Percentiles rank a stretch among this genome's conserved stretches.
Conservation (phyloP, 2,113 vertebrate genomes). For the Notarius quadriscutis region DNA sequence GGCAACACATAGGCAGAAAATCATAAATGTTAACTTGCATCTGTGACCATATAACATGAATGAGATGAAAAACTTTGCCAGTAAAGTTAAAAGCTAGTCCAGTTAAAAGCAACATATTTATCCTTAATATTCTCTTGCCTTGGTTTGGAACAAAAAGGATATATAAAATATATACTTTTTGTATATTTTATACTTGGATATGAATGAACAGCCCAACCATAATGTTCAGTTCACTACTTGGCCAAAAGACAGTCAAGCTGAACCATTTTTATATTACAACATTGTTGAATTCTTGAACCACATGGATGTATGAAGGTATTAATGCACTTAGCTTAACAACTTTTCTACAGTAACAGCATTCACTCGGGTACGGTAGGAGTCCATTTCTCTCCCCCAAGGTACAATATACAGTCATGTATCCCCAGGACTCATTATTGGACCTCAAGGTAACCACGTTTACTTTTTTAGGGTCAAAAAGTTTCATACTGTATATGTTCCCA, state of each 20-base stretch:
- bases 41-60: conserved; percentile 18
- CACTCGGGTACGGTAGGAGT: too few species aligned
- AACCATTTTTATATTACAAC: not conserved
- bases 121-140: not conserved
- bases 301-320: not conserved
- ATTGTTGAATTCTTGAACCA: not conserved
- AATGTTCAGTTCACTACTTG: not conserved
- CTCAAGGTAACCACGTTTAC: too few species aligned
- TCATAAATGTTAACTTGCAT: conserved; percentile 61
- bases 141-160: not conserved
- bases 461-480: too few species aligned
- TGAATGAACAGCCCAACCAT: not conserved
- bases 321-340: not conserved
- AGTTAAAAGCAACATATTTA: not conserved
- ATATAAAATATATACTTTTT: too few species aligned
- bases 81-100: not conserved
- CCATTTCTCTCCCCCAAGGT: too few species aligned
- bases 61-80: not conserved
- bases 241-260: not conserved
- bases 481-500: too few species aligned
- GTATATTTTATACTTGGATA: not conserved
- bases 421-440: too few species aligned
- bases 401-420: too few species aligned
- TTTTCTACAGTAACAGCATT: not conserved
- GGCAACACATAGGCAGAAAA: conserved; percentile 53